Percentiles rank a stretch among this genome's conserved stretches.
phyloP scores from a whole-genome alignment of 2,797 vertebrate species.

The Myotis vivesi region DNA sequence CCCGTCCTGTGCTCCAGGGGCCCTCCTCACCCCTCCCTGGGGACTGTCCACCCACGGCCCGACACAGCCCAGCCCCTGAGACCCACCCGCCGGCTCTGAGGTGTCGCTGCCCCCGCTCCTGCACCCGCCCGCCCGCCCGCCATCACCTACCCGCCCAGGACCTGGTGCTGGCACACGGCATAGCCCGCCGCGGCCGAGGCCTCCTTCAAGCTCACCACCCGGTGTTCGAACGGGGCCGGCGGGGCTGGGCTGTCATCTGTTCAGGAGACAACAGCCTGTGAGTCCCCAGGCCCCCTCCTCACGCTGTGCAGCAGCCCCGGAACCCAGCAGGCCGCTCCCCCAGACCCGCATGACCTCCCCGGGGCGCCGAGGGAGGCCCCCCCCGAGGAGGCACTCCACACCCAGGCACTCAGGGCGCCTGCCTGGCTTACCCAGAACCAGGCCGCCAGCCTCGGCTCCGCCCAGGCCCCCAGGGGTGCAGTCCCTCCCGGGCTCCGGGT shows the following conservation, averaged over 20 bases:
- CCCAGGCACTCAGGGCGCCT: background rate
- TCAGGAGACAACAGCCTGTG: background rate
- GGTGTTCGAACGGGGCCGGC: constrained; percentile 90
- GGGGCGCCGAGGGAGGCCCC: background rate
- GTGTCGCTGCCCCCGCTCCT: too few relatives aligned
- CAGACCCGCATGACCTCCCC: background rate
- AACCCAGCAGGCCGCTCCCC: background rate
- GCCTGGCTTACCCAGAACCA: constrained; percentile 67
- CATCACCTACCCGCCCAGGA: constrained; percentile 88
- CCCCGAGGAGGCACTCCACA: background rate
- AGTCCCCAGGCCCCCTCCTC: background rate
- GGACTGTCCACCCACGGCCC: accelerated
- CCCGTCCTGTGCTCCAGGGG: background rate
- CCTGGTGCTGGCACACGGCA: constrained; percentile 83
- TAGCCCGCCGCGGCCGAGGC: constrained; percentile 84
- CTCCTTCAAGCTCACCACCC: constrained; percentile 88
- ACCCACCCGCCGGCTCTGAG: too few relatives aligned
- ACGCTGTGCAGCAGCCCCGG: background rate
- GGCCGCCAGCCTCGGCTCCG: background rate
- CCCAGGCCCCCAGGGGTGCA: background rate
- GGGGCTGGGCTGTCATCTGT: constrained; percentile 90
- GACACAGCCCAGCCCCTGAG: background rate
- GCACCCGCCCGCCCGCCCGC: background rate
- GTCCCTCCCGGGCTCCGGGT: background rate
- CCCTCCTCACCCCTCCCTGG: background rate